Conservation (phyloP, 2,113 vertebrate species). For the Ia io region DNA sequence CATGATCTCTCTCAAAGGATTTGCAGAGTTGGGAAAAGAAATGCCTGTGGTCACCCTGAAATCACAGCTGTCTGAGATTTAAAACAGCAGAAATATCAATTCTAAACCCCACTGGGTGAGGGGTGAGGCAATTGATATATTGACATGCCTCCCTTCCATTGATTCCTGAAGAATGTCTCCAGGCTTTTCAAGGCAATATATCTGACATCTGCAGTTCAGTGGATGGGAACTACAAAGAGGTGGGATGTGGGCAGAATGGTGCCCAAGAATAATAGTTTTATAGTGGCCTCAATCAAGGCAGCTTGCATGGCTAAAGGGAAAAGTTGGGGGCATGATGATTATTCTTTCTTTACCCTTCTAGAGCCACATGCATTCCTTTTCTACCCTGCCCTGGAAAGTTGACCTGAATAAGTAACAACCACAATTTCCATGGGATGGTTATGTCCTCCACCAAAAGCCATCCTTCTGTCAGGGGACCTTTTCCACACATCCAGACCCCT, state of each 20-base stretch:
- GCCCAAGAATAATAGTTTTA: neutral
- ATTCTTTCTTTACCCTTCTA: neutral
- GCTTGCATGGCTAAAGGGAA: neutral
- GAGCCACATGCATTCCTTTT: neutral
- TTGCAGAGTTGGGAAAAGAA: neutral
- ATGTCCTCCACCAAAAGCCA: neutral
- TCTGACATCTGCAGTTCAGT: neutral
- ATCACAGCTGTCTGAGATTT: neutral
- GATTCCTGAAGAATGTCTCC: neutral
- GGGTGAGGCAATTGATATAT: neutral
- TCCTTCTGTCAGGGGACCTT: neutral
- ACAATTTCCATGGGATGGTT: neutral
- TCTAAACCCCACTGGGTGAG: neutral
- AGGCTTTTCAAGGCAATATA: neutral
- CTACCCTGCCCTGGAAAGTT: neutral
- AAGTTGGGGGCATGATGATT: neutral
- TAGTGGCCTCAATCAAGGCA: neutral
- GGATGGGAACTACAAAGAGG: neutral
- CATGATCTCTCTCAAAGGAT: neutral
- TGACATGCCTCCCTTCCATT: neutral
- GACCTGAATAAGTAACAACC: neutral
- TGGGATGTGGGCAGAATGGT: neutral
- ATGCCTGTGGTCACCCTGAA: neutral
- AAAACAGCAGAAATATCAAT: neutral
- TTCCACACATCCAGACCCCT: neutral